Base-by-base conservation (phyloP, 2,888 invertebrate genomes). In the Xanthorhoe designata region DNA sequence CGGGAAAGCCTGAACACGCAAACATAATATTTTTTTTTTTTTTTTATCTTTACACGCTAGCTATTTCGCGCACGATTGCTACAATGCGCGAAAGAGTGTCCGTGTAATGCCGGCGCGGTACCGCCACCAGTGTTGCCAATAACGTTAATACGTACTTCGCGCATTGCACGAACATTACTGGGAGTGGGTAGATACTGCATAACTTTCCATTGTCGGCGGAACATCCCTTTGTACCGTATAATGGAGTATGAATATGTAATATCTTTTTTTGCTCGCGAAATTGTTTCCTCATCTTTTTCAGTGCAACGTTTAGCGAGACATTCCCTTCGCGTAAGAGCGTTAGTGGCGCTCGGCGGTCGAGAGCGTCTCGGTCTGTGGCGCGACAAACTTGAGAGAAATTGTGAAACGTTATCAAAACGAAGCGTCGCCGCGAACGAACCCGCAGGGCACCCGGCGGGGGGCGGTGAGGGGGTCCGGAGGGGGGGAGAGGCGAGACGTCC, bases 371-470 rank as follows among this genome's bases (percentile, higher is more conserved):
- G 72, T 72, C 71, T 60, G 62, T 67, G 66, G 60, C 73, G 69
- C 18, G 47, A 32, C 32, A 4, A 17, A 62, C 63, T 73, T 76
- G 73, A 75, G 67, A 70, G 73, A 78, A 80, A 85, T 83, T 78
- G 75, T 80, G 78, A 82, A 84, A 82, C 77, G 74, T 78, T 82
- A 83, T 86, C 80, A 83, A 83, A 86, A 84, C 78, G 79, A 78
- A 73, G 76, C 77, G 72, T 64, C 61, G 66, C 56, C 3, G 3
- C 62, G 62, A 47, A 59, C 69, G 19, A 38, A 10, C 35, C 10
- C 8, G 35, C 35, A 9, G 9, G 42, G 42, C 9, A n/a, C 24
- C 24, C 1, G 9, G 61, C 64, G 49, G 50, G 63, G 47, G 66
- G 13, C 42, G 58, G 32, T 55, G 61, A 54, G 9, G 15, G 18